Conservation (phyloP, 2,888 invertebrate species). For the Apodemia hepburni region DNA sequence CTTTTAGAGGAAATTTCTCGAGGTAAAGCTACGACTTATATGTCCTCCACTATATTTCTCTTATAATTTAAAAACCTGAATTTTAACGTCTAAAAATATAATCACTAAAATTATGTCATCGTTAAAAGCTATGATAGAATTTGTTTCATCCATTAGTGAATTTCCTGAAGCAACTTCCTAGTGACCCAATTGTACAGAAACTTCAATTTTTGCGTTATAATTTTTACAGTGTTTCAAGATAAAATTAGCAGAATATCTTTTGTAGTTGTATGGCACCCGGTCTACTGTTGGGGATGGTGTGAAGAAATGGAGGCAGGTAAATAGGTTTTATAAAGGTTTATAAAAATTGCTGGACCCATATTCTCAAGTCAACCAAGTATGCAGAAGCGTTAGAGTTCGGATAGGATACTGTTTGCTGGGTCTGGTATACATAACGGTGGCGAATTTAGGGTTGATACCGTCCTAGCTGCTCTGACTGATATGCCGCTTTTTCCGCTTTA, state of each 20-base stretch:
- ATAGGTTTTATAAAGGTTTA: no score
- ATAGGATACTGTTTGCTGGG: no score
- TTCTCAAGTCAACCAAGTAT: no score
- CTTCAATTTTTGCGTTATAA: constrained; percentile 1
- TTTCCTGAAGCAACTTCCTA: constrained; percentile 41
- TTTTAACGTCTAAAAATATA: neutral
- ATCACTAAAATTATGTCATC: neutral
- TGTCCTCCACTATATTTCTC: neutral
- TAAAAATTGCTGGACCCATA: no score
- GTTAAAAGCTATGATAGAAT: constrained; percentile 23
- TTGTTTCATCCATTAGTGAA: constrained; percentile 48
- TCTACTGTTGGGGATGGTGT: no score
- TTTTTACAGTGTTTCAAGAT: neutral
- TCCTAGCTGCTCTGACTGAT: no score
- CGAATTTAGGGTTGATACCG: no score
- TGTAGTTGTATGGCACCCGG: no score
- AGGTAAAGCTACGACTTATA: neutral
- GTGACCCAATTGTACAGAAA: constrained; percentile 30
- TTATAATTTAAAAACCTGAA: neutral
- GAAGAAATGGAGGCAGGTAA: no score
- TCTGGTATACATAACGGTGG: no score
- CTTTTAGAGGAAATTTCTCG: neutral
- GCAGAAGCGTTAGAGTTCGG: no score
- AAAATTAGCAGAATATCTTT: neutral
- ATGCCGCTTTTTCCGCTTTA: no score